Base-by-base conservation (phyloP, 2,888 invertebrate genomes). In the Amphipyra berbera region DNA sequence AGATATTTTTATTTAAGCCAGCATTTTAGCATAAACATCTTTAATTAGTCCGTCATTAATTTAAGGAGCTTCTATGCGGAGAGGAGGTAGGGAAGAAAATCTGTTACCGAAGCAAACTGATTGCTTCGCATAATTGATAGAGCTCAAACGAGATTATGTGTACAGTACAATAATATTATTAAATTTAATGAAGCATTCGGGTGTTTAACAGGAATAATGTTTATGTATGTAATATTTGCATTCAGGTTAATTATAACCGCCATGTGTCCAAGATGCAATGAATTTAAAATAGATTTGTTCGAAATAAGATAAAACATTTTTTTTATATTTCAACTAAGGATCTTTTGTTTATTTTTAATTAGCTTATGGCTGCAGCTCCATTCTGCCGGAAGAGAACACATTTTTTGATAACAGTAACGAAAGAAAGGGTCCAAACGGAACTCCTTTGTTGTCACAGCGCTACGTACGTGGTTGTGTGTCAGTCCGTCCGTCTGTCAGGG, bases 61-160 rank as follows among this genome's bases (percentile, higher is more conserved):
- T 73, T 68, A 54, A 64, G 59, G 56, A 68, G 64, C 70, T 61
- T 73, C 56, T 67, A 41, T 65, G 40, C 63, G 42, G 14, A 4
- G 30, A 13, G n/a, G 15, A 42, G 54, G 15, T 54, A 62, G 30
- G 6, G 7, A 30, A 6, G 30, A 30, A 15, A 54, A 55, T 69
- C 42, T 61, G 58, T 56, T 52, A 15, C 41, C 64, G 57, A 67
- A 75, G 54, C 59, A 55, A 65, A 68, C 64, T 74, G 71, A 79
- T 76, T 81, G 70, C 53, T 82, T 66, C 50, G 71, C 61, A 78
- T 77, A 74, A 79, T 81, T 78, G 75, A 81, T 79, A 47, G 58
- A 58, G 52, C 68, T 62, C 49, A 59, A 73, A 62, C 30, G 33
- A 40, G 54, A 78, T 76, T 71, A 73, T 57, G 54, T 72, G 62